These are phyloP conservation scores for Melanotaenia nigrans DNA, from an alignment of 2,797 vertebrate species.

Conservation along the genomic window DNA sequence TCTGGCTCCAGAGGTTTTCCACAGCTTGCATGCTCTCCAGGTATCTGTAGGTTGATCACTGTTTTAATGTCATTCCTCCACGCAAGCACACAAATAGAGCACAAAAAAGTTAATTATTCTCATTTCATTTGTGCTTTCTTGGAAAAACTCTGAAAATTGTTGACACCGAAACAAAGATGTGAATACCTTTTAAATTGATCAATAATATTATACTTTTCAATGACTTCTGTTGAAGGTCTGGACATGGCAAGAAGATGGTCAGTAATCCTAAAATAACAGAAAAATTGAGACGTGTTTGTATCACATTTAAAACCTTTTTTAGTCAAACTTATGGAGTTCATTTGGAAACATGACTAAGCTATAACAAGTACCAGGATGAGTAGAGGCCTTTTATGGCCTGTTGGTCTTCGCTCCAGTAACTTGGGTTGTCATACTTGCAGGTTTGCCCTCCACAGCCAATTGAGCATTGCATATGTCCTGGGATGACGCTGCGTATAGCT, in stretches of 20 bases:
- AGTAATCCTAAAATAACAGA: slow-evolving; percentile 86
- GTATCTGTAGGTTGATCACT: slow-evolving; percentile 95
- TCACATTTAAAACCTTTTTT: neutral
- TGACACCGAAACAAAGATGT: neutral
- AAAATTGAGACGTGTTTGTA: neutral
- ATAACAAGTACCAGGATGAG: slow-evolving; percentile 89
- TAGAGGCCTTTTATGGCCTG: slow-evolving; percentile 95
- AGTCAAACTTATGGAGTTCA: neutral
- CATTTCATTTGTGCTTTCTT: neutral
- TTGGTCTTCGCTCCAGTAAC: slow-evolving; percentile 89
- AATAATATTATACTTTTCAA: slow-evolving; percentile 91
- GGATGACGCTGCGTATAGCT: slow-evolving; percentile 89
- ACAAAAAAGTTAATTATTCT: slow-evolving; percentile 16
- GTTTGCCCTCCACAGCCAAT: slow-evolving; percentile 91
- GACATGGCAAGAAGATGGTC: slow-evolving; percentile 94
- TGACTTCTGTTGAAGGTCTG: slow-evolving; percentile 93
- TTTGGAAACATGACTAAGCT: neutral
- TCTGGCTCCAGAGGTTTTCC: slow-evolving; percentile 92
- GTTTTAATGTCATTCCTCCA: slow-evolving; percentile 91
- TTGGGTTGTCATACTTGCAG: slow-evolving; percentile 96
- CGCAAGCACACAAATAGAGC: slow-evolving; percentile 33
- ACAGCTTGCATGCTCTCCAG: slow-evolving; percentile 95
- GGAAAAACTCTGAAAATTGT: neutral
- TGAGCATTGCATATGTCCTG: slow-evolving; percentile 91
- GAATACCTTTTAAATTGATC: slow-evolving; percentile 92